Base-by-base conservation (phyloP, 2,888 invertebrate species). In the Drosophila mulleri region DNA sequence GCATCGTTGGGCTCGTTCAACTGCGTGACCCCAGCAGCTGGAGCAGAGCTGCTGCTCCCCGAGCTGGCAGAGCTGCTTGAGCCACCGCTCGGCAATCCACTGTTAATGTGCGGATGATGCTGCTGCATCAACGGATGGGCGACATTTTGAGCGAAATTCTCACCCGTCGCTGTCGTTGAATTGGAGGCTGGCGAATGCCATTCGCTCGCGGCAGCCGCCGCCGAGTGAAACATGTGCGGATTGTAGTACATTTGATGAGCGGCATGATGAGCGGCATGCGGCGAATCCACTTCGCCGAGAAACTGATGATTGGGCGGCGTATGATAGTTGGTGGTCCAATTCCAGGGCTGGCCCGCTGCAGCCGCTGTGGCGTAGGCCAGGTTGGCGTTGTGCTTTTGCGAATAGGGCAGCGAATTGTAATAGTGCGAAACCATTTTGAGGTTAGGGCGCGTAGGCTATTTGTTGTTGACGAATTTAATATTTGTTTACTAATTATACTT, bases 341-440 rank as follows among this genome's bases (percentile, higher is more conserved):
- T 91, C 94, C 94, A 94, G n/a, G 93, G 88, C 45, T 92, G 92
- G 20, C 88, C 80, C 20, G 57, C 82, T 18, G 91, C 78, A 2
- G 83, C 70, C 11, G 88, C 83, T 52, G 92, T 80, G 52, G 87
- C 86, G 90, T 95, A 94, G 72, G 95, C 94, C 89, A 94, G 94
- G 92, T 94, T 94, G 59, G 93, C 91, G 93, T 94, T 94, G 80
- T 95, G 95, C 92, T 95, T 95, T 78, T 92, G 93, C 91, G 95
- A 94, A 93, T 95, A 95, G 93, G 95, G 94, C 92, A 95, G 94
- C 90, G 95, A 78, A 93, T 92, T 95, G 94, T 93, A 96, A 93
- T 96, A 96, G 41, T 89, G 88, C 9, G 86, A 96, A 93, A 96
- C 96, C 96, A 96, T 96, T 67, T 80, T 89, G 72, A 78, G 74